Evolutionary conservation across 2,113 vertebrate genomes (phyloP).

Genomic region (Laticauda colubrina): DNA sequence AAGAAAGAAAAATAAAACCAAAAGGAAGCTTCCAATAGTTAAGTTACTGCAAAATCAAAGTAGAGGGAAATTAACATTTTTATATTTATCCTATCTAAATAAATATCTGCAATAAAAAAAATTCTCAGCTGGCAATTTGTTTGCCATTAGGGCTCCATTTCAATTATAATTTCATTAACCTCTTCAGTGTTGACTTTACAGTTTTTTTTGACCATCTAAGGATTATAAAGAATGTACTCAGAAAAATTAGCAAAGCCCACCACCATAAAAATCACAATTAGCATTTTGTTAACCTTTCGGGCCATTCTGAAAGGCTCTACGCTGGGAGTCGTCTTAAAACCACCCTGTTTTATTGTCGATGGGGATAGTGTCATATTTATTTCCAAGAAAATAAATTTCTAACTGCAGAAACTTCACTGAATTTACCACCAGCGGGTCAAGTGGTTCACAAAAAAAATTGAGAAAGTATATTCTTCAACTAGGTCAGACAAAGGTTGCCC

Average conservation of each 20-base stretch:
- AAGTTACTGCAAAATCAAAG: slow-evolving; percentile 54
- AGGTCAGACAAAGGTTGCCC: not conserved
- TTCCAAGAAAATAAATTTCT: slow-evolving; percentile 12
- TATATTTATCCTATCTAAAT: slow-evolving; percentile 50
- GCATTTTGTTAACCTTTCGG: slow-evolving; percentile 39
- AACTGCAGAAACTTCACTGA: slow-evolving; percentile 17
- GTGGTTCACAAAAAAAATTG: not conserved
- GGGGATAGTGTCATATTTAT: not conserved
- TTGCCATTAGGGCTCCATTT: slow-evolving; percentile 55
- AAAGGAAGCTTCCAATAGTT: slow-evolving; percentile 53
- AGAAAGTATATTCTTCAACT: not conserved
- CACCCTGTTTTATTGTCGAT: slow-evolving; percentile 44
- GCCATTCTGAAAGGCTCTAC: slow-evolving; percentile 46
- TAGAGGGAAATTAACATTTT: slow-evolving; percentile 49
- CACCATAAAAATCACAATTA: slow-evolving; percentile 56
- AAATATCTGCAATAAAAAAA: slow-evolving; percentile 39
- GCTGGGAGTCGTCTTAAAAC: slow-evolving; percentile 38
- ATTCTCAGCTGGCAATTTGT: slow-evolving; percentile 60
- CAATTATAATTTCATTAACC: slow-evolving; percentile 55
- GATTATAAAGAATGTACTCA: slow-evolving; percentile 26
- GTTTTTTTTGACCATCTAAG: slow-evolving; percentile 20
- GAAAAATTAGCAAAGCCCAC: slow-evolving; percentile 41
- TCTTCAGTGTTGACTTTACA: slow-evolving; percentile 37
- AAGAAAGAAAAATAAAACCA: slow-evolving; percentile 49
- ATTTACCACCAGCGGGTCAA: not conserved